These are phyloP conservation scores for Pseudomyrmex flavicornis DNA, from an alignment of 1,140 invertebrate species.

Conservation along the genomic window DNA sequence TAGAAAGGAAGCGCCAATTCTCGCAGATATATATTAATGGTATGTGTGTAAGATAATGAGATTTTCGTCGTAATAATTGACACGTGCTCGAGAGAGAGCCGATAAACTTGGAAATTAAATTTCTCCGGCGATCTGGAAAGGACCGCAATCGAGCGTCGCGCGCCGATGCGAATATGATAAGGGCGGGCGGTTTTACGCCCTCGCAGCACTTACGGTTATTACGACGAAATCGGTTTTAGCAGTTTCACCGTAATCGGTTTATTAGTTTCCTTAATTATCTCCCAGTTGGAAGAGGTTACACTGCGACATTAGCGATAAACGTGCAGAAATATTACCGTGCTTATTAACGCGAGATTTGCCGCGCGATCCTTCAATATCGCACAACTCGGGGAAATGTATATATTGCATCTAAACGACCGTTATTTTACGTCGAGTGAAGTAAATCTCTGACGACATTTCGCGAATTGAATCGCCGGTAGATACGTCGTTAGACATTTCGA, in stretches of 20 bases:
- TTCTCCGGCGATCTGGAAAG: slow-evolving; percentile 45
- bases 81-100: slow-evolving; percentile 26
- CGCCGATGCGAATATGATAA: slow-evolving; percentile 49
- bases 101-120: slow-evolving; percentile 58
- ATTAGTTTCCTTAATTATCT: slow-evolving; percentile 43
- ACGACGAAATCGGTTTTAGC: slow-evolving; percentile 50
- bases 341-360: neutral
- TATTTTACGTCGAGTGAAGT: slow-evolving; percentile 7
- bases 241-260: slow-evolving; percentile 46
- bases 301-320: neutral
- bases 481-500: slow-evolving; percentile 4
- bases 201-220: slow-evolving; percentile 51
- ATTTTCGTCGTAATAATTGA: slow-evolving; percentile 40
- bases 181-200: neutral
- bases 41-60: slow-evolving; percentile 35
- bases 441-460: slow-evolving; percentile 20
- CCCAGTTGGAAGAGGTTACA: neutral
- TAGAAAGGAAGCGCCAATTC: slow-evolving; percentile 1
- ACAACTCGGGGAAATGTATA: too few relatives aligned
- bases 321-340: neutral
- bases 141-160: slow-evolving; percentile 34
- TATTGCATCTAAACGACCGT: neutral
- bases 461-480: slow-evolving; percentile 15
- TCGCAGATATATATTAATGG: slow-evolving; percentile 56
- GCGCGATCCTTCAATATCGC: slow-evolving; percentile 1